Evolutionary conservation across 2,797 vertebrate genomes (phyloP), one percentile per base, ranked within the genome.

Genomic region (Fringilla coelebs): DNA sequence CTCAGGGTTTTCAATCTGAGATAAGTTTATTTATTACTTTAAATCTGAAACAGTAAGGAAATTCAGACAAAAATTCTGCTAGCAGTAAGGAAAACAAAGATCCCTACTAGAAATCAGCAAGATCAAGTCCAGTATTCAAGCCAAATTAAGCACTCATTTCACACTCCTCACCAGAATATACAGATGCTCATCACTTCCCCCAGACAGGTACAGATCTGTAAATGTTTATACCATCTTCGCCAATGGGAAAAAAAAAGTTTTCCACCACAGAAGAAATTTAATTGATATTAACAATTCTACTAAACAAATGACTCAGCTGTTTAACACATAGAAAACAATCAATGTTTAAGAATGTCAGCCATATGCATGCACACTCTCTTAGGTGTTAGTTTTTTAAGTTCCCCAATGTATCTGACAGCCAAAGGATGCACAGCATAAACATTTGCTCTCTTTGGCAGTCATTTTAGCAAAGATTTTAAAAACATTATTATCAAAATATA

Each of bases 131-230:
- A 89, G 48, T 28, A 66, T 25, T 61, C 7, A 46, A 71, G 57
- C 2, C n/a, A 88, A 65, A 63, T 49, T 26, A 34, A 83, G n/a
- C 38, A 57, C 9, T 65, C 25, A 38, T 34, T 88, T 87, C 60
- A 91, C 61, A 58, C 25, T 90, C 61, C 75, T 52, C 89, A 62
- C 67, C 38, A 94, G 92, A 94, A 87, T 62, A 96, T 46, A 58
- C 22, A 96, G 95, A 62, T 84, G 79, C 25, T 86, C 55, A 62
- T 66, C n/a, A 13, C 51, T 89, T 81, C 36, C 85, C 70, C 43
- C 78, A 86, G 75, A n/a, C 55, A 73, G 18, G 6, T n/a, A 77
- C 2, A 54, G 58, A 24, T 36, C 36, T 40, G 9, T 83, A 88
- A 87, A 76, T 36, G 22, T 82, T 96, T 92, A 96, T 6, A 60